These are phyloP conservation scores for Helarctos malayanus DNA, from an alignment of 2,797 vertebrate species.

Conservation along the genomic window DNA sequence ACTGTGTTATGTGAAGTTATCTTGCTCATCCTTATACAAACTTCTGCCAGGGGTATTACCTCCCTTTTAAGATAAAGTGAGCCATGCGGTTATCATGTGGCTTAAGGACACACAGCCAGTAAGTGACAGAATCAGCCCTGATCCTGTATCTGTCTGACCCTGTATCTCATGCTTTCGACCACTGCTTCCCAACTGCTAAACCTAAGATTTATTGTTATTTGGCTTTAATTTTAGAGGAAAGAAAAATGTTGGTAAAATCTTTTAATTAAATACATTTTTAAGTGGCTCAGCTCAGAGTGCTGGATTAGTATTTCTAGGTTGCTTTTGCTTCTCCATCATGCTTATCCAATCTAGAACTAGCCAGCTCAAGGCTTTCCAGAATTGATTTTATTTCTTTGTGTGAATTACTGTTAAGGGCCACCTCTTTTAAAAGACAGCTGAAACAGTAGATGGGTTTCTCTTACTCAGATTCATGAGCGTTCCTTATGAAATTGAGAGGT, in stretches of 20 bases:
- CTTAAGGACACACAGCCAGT: background rate
- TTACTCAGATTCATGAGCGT: background rate
- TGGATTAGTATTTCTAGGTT: background rate
- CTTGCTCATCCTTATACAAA: background rate
- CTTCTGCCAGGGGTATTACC: background rate
- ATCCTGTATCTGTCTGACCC: background rate
- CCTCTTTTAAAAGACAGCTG: background rate
- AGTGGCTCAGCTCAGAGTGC: background rate
- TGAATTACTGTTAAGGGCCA: background rate
- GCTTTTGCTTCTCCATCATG: background rate
- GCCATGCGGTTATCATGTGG: background rate
- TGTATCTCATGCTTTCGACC: background rate
- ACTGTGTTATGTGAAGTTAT: background rate
- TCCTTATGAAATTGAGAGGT: background rate
- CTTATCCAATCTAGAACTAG: background rate
- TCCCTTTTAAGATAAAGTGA: background rate
- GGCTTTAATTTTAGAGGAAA: constrained; percentile 2
- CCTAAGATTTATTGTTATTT: background rate
- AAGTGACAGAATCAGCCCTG: background rate
- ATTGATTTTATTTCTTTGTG: background rate
- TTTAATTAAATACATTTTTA: constrained; percentile 28
- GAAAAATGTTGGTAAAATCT: background rate
- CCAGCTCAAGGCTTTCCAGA: background rate
- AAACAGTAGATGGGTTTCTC: background rate
- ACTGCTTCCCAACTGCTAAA: background rate